These are phyloP conservation scores for Coluber constrictor DNA, from an alignment of 2,797 vertebrate genomes.

Conservation along the genomic window DNA sequence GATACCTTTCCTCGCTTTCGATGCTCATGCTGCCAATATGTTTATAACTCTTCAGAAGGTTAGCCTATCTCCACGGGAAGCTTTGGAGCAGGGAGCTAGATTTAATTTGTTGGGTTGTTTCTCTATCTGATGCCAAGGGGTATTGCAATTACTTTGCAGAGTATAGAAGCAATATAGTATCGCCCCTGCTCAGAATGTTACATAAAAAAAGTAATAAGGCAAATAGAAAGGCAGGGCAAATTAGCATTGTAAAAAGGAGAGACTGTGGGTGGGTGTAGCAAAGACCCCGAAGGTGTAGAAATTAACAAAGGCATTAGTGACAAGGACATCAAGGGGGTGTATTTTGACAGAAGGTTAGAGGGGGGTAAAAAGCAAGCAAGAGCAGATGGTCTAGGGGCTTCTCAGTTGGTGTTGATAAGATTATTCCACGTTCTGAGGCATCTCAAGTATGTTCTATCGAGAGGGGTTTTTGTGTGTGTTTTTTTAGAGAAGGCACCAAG, in stretches of 20 bases:
- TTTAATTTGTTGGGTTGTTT: background rate
- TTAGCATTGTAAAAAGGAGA: background rate
- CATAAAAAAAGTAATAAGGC: background rate
- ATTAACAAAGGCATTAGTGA: background rate
- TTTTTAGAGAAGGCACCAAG: background rate
- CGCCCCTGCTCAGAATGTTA: background rate
- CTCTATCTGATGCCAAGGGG: background rate
- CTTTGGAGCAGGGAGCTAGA: background rate
- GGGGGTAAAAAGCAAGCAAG: background rate
- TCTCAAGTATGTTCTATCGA: background rate
- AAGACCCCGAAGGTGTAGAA: background rate
- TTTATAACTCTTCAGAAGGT: background rate
- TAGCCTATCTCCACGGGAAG: background rate
- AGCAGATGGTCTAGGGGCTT: background rate
- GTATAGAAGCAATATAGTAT: background rate
- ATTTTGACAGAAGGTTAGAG: constrained; percentile 1
- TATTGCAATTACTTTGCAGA: background rate
- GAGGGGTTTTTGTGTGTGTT: too few relatives aligned
- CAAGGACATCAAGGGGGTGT: background rate
- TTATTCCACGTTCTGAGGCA: background rate
- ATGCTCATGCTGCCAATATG: background rate
- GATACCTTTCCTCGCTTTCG: background rate
- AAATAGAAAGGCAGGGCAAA: background rate
- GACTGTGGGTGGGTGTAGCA: background rate
- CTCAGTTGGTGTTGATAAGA: background rate